A percentile compares a stretch with the other conserved stretches of the same genome.
These are phyloP conservation scores for Tichodroma muraria DNA, from an alignment of 2,113 vertebrate species.

Conservation along the genomic window DNA sequence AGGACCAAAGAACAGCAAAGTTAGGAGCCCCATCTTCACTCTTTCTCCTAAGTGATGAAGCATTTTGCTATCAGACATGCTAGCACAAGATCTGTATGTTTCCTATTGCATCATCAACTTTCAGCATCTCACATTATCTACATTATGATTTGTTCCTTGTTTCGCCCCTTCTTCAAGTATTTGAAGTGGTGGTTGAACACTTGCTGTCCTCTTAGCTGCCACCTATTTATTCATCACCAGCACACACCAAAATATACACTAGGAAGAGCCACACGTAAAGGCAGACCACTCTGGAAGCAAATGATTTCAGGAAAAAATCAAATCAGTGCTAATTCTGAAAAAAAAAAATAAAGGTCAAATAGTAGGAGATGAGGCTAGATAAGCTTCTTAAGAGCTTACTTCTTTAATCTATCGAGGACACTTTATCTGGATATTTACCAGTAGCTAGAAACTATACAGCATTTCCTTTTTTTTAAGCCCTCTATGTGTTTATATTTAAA, in stretches of 20 bases:
- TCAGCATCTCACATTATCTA: neutral
- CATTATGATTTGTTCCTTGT: neutral
- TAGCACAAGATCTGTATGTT: neutral
- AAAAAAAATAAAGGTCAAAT: neutral
- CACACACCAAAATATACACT: neutral
- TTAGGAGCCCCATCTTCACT: neutral
- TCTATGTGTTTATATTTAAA: neutral
- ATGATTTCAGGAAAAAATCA: neutral
- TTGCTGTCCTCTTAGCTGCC: neutral
- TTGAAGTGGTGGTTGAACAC: neutral
- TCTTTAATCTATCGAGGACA: neutral
- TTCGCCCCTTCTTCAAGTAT: neutral
- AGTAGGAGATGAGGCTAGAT: neutral
- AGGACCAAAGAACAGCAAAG: neutral
- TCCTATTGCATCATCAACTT: neutral
- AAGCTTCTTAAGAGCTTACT: constrained; percentile 43
- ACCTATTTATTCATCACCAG: neutral
- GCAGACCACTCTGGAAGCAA: neutral
- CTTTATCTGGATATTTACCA: constrained; percentile 6
- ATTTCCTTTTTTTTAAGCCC: neutral
- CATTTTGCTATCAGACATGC: neutral
- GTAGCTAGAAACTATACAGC: neutral
- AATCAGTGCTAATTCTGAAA: neutral
- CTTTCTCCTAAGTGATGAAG: neutral
- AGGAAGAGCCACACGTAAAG: neutral